Evolutionary conservation across 2,113 vertebrate species (phyloP), one percentile per base, ranked within the genome.

Genomic region (Myiagra hebetior): DNA sequence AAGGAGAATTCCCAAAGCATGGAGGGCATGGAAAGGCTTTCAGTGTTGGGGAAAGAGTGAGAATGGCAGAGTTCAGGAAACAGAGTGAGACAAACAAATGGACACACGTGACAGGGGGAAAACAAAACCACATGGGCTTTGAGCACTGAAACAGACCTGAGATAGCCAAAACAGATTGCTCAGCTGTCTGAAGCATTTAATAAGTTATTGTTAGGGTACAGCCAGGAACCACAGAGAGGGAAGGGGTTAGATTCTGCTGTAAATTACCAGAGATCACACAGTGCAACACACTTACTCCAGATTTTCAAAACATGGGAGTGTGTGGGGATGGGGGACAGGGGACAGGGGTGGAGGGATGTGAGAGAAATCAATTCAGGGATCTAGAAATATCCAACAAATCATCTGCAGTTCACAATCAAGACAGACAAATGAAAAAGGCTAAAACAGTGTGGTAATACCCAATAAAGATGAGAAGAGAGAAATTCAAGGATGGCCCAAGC

Each of bases 91-190:
- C 56, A 78, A 92, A 59, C 26, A 81, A 91, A 87, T 21, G 2
- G 8, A 46, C 46, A 44, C 15, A 21, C 28, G 35, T 89, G 78
- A 75, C 11, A 6, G 2, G 2, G 31, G 18, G 15, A 59, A 93
- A 91, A 91, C 56, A 93, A 93, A 91, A 89, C 30, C 77, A 42
- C 47, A 21, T 33, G 55, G 26, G 15, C 64, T 84, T 41, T 16
- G 8, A 87, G 47, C 16, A 20, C 33, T 23, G 59, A 37, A 84
- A 74, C 39, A 42, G 33, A 59, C 41, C 82, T 9, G 37, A 92
- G 39, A 47, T 10, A 59, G 56, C 35, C 56, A 81, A 41, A 76
- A 22, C 5, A 86, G 21, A 91, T 23, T 81, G 63, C 47, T 92
- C 11, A 50, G 74, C 72, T 85, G 33, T 57, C 55, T 69, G 42